Evolutionary conservation across 1,140 invertebrate species (phyloP), one percentile per base, ranked within the genome.

Genomic region (Sitophilus oryzae): DNA sequence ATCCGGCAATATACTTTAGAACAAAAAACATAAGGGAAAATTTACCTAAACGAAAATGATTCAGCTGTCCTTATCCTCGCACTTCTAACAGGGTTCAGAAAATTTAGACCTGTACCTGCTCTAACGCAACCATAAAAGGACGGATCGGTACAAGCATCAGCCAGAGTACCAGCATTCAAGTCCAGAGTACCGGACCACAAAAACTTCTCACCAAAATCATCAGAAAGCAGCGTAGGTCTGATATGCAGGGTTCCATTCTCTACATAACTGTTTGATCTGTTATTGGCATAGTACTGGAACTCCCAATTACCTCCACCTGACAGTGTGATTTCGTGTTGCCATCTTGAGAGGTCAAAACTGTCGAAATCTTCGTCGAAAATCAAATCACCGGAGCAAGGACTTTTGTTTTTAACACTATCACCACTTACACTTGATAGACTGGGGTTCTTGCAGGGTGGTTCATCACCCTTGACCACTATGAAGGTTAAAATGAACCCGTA

Each of bases 251-350:
- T 61, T 2, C 82, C 81, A 64, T 79, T 72, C 56, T 73, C 69
- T 0, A 72, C 66, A 63, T 77, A 84, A 40, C 79, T 81, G 69
- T 84, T 84, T 0, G 74, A 72, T 15, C 81, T 68, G 61, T 81
- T 82, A 69, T 84, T 84, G 47, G 65, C 76, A 66, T 86, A 85
- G 63, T 79, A 79, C 69, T 86, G 78, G 67, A 85, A 86, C 68
- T 86, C 83, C 82, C 81, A 82, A 66, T 85, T 85, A 20, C 82
- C 82, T 53, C 82, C 81, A 5, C 83, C 83, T 16, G 75, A 70
- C n/a, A 83, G 70, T 0, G 82, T 85, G 37, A 79, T 77, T 67
- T 85, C 83, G 62, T 85, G 83, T 62, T 82, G 74, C 83, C 83
- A 86, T 45, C 74, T 78, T 50, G 76, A 69, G 4, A 79, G 66